Evolutionary conservation across 2,888 invertebrate genomes (phyloP).

Genomic region (Metacarcinus magister): DNA sequence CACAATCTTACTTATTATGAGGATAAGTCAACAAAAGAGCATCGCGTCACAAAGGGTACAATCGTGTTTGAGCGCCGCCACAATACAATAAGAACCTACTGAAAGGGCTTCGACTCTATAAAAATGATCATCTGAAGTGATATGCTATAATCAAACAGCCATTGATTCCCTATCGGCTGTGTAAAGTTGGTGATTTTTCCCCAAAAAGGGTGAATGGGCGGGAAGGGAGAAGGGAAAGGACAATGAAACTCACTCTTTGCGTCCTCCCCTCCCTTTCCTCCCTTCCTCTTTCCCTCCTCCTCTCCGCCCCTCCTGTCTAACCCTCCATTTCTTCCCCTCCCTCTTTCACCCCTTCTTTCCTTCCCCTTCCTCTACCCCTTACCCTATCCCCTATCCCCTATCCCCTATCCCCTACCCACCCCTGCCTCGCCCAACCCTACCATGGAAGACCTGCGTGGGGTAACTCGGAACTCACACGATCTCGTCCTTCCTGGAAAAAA

Average conservation of each 20-base stretch:
- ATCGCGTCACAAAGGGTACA: constrained; percentile 69
- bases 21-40: constrained; percentile 73
- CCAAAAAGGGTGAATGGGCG: constrained; percentile 58
- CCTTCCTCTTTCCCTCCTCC: not conserved
- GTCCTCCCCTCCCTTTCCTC: constrained; percentile 28
- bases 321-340: not conserved
- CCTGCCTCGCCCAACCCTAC: not conserved
- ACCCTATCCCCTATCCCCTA: no score
- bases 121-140: constrained; percentile 75
- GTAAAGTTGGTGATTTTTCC: constrained; percentile 72
- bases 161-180: constrained; percentile 73
- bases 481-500: not conserved
- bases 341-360: not conserved
- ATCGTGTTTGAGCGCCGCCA: constrained; percentile 71
- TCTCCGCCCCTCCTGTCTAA: not conserved
- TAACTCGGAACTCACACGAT: not conserved
- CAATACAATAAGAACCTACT: constrained; percentile 62
- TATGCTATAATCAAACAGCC: constrained; percentile 71
- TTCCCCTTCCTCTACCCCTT: not conserved
- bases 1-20: constrained; percentile 73
- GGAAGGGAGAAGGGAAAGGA: constrained; percentile 22
- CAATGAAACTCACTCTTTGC: constrained; percentile 23
- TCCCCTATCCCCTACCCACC: not conserved
- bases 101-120: constrained; percentile 69
- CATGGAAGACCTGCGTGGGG: not conserved